Evolutionary conservation across 2,797 vertebrate species (phyloP), one percentile per base, ranked within the genome.

Genomic region (Enteromius unitaeniatus): DNA sequence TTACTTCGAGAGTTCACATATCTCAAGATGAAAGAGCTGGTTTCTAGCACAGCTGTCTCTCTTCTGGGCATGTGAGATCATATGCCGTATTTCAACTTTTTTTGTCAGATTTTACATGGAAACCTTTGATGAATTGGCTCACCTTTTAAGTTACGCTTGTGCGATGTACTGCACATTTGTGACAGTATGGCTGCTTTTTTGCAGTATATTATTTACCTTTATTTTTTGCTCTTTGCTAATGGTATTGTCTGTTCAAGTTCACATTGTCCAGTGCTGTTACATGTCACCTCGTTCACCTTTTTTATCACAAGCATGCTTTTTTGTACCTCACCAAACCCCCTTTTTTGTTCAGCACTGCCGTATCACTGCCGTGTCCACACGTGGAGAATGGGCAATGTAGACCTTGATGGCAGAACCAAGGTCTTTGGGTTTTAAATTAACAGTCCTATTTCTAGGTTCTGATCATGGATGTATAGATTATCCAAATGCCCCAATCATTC

Each of bases 11-110:
- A 89, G 89, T 92, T 92, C 89, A 88, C 31, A 89, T 91, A 91
- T 95, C 96, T 97, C 96, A 93, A 93, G 96, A 93, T 93, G 96
- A 97, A 98, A 98, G 97, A 99, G 97, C 97, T 98, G 97, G 97
- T 96, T 98, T 97, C 96, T 97, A 92, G 95, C 92, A 92, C 94
- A 94, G 95, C 93, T 92, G 93, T 95, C 94, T 95, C 94, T 95
- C 94, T 94, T 92, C 92, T 92, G 93, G 94, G 95, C 95, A 96
- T 95, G 95, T 94, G 93, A 93, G 93, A 93, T 93, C 93, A 95
- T 83, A 81, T 70, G 74, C 85, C 84, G 81, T 79, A 82, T 79
- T 89, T 86, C 89, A 89, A 88, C 86, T 86, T 73, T 85, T 92
- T 86, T 84, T 88, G 88, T 92, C 86, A 86, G 88, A 90, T 94